phyloP scores from a whole-genome alignment of 2,113 vertebrate genomes.

The Labeo rohita region DNA sequence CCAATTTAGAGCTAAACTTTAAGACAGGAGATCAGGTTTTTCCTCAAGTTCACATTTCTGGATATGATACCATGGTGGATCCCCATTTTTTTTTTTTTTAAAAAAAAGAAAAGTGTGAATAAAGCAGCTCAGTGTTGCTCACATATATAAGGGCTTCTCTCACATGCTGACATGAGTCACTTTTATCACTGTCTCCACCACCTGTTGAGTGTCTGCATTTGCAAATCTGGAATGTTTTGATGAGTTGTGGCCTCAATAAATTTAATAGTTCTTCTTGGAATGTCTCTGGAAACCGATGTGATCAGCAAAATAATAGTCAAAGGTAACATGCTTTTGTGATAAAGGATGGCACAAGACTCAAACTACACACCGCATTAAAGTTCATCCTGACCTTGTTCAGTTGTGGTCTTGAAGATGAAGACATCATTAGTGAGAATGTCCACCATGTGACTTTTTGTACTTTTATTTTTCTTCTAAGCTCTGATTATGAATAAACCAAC shows the following conservation, averaged over 20 bases:
- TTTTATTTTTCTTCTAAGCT: background rate
- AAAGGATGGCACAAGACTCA: background rate
- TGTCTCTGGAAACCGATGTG: background rate
- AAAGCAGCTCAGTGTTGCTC: background rate
- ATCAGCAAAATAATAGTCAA: slow-evolving; percentile 3
- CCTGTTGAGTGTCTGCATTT: slow-evolving; percentile 1
- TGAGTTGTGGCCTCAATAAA: background rate
- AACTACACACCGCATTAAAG: background rate
- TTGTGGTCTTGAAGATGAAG: background rate
- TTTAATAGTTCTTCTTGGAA: background rate
- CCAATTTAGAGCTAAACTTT: background rate
- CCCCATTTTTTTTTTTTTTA: no score
- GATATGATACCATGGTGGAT: background rate
- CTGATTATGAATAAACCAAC: background rate
- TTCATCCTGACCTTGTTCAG: slow-evolving; percentile 5
- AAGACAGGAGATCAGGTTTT: background rate
- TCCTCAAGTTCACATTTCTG: background rate
- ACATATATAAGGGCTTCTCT: background rate
- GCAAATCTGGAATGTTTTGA: background rate
- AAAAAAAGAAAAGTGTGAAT: background rate
- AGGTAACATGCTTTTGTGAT: background rate
- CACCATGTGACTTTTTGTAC: no score
- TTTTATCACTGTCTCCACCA: background rate
- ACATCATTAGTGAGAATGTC: background rate
- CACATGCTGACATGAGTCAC: background rate